These are phyloP conservation scores for Lordiphosa clarofinis DNA, from an alignment of 1,140 invertebrate species.

Conservation along the genomic window DNA sequence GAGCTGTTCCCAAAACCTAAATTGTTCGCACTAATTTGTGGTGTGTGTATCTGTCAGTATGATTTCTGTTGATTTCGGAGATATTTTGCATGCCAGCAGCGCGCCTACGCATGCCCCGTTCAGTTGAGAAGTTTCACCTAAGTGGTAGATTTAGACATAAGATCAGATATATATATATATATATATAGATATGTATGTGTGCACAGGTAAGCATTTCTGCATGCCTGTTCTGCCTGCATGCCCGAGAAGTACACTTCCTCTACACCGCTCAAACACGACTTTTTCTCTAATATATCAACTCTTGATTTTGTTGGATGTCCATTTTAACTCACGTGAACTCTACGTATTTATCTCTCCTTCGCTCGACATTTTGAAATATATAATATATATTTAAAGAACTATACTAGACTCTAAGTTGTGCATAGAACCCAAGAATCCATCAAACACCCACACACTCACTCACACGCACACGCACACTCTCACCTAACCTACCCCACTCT, in stretches of 20 bases:
- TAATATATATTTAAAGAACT: slow-evolving; percentile 32
- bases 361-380: slow-evolving; percentile 19
- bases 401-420: slow-evolving; percentile 64
- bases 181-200: slow-evolving; percentile 28
- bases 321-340: neutral
- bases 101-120: slow-evolving; percentile 62
- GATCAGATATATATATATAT: slow-evolving; percentile 2
- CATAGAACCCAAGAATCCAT: slow-evolving; percentile 31
- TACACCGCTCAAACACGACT: slow-evolving; percentile 7
- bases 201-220: slow-evolving; percentile 36
- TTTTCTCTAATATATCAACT: too few species aligned
- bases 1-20: slow-evolving; percentile 16
- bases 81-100: slow-evolving; percentile 52
- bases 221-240: slow-evolving; percentile 24
- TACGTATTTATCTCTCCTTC: slow-evolving; percentile 19
- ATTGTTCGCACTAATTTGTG: slow-evolving; percentile 63
- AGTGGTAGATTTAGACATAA: slow-evolving; percentile 9
- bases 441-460: slow-evolving; percentile 13
- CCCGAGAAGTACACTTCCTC: slow-evolving; percentile 2
- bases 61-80: slow-evolving; percentile 34
- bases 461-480: slow-evolving; percentile 9
- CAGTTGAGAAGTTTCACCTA: slow-evolving; percentile 4
- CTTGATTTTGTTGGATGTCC: too few species aligned
- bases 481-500: slow-evolving; percentile 13
- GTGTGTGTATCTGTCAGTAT: slow-evolving; percentile 45